Percentiles rank a stretch among this genome's conserved stretches.
Conservation (phyloP, 2,113 vertebrate genomes). For the Salminus brasiliensis region DNA sequence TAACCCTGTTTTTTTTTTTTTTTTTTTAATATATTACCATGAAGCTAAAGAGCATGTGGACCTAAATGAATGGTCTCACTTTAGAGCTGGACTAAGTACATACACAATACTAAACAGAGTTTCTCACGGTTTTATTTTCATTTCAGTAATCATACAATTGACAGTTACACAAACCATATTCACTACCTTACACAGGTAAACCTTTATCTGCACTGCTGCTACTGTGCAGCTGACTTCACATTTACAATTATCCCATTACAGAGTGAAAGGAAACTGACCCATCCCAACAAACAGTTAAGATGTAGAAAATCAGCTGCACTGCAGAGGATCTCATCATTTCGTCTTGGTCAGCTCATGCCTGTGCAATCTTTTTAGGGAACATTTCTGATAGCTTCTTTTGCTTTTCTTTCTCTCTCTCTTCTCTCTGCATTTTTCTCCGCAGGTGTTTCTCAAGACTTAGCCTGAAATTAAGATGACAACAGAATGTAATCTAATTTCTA, state of each 20-base stretch:
- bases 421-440: slow-evolving; percentile 61
- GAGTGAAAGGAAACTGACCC: not conserved
- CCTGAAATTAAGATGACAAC: slow-evolving; percentile 69
- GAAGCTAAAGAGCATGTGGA: no score
- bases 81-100: no score
- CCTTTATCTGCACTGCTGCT: not conserved
- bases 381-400: slow-evolving; percentile 68
- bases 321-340: not conserved
- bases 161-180: no score
- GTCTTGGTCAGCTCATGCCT: slow-evolving; percentile 13
- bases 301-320: not conserved
- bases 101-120: not conserved
- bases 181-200: not conserved
- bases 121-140: not conserved
- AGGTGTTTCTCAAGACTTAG: slow-evolving; percentile 82
- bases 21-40: no score
- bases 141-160: not conserved
- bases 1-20: no score
- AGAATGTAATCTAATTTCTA: not conserved
- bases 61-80: no score
- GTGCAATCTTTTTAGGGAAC: slow-evolving; percentile 76
- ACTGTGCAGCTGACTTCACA: not conserved
- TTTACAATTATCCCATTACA: not conserved
- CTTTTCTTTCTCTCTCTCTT: slow-evolving; percentile 61
- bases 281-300: not conserved